phyloP scores from a whole-genome alignment of 2,888 invertebrate genomes.

The Sussaba pulchella region DNA sequence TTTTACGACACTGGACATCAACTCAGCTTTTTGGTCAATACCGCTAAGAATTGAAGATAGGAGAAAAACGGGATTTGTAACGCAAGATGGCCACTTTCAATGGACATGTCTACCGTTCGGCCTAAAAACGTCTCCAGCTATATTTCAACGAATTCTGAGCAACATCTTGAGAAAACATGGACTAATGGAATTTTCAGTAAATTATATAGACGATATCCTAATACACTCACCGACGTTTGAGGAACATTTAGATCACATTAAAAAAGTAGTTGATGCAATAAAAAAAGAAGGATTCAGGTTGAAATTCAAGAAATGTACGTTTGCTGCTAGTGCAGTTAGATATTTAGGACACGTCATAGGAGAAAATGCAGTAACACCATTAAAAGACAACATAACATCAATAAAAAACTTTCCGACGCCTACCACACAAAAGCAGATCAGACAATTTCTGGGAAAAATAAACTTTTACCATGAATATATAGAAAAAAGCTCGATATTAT shows the following conservation, averaged over 20 bases:
- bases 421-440: slow-evolving; percentile 60
- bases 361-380: slow-evolving; percentile 39
- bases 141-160: neutral
- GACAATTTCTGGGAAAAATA: slow-evolving; percentile 62
- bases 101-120: neutral
- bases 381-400: slow-evolving; percentile 55
- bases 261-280: slow-evolving; percentile 51
- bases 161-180: neutral
- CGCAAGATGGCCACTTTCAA: neutral
- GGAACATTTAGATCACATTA: slow-evolving; percentile 46
- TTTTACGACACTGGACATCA: slow-evolving; percentile 60
- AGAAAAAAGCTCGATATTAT: slow-evolving; percentile 47
- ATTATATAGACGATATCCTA: slow-evolving; percentile 19
- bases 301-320: slow-evolving; percentile 46
- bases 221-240: slow-evolving; percentile 45
- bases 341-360: slow-evolving; percentile 34
- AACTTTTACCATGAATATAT: slow-evolving; percentile 56
- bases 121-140: neutral
- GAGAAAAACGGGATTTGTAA: slow-evolving; percentile 39
- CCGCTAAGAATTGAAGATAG: slow-evolving; percentile 59
- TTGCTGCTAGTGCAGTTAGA: slow-evolving; percentile 15
- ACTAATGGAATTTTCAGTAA: neutral
- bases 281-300: slow-evolving; percentile 38
- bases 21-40: slow-evolving; percentile 62
- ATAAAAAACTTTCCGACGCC: slow-evolving; percentile 61